Percentiles rank a stretch among this genome's conserved stretches.
Conservation (phyloP, 1,140 invertebrate species). For the Bursaphelenchus mucronatus region DNA sequence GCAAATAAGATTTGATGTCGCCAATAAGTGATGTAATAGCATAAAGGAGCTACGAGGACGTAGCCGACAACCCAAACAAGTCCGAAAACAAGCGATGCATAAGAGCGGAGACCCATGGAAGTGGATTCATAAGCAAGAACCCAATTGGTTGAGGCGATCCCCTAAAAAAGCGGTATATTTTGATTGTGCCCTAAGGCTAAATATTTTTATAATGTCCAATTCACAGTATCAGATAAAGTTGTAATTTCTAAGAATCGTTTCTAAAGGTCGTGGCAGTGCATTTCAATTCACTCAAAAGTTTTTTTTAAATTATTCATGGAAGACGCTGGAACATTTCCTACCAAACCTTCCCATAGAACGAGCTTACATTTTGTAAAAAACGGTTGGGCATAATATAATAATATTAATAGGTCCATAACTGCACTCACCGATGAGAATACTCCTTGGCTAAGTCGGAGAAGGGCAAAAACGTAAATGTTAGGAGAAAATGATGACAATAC, state of each 20-base stretch:
- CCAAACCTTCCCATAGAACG: too few relatives aligned
- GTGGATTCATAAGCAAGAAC: conserved; percentile 52
- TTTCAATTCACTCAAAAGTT: too few relatives aligned
- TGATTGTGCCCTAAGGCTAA: background rate
- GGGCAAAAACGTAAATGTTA: conserved; percentile 35
- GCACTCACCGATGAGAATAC: conserved; percentile 35
- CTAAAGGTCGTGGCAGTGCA: too few relatives aligned
- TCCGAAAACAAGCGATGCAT: conserved; percentile 51
- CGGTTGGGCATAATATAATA: too few relatives aligned
- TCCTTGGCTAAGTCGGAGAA: conserved; percentile 34
- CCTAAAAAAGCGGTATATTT: conserved; percentile 29
- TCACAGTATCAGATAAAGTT: too few relatives aligned
- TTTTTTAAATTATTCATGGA: too few relatives aligned
- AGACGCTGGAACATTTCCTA: too few relatives aligned
- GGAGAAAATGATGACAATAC: conserved; percentile 16
- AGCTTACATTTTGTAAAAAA: too few relatives aligned
- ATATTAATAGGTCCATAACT: too few relatives aligned
- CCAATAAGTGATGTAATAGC: conserved; percentile 40
- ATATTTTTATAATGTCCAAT: too few relatives aligned
- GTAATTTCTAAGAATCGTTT: too few relatives aligned
- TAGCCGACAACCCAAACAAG: conserved; percentile 51
- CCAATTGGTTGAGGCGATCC: conserved; percentile 38
- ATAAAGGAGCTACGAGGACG: conserved; percentile 36
- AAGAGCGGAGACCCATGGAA: conserved; percentile 43
- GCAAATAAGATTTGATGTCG: conserved; percentile 10